A percentile compares a stretch with the other conserved stretches of the same genome.
These are phyloP conservation scores for Caenorhabditis parvicauda DNA, from an alignment of 2,888 invertebrate genomes.

Conservation along the genomic window DNA sequence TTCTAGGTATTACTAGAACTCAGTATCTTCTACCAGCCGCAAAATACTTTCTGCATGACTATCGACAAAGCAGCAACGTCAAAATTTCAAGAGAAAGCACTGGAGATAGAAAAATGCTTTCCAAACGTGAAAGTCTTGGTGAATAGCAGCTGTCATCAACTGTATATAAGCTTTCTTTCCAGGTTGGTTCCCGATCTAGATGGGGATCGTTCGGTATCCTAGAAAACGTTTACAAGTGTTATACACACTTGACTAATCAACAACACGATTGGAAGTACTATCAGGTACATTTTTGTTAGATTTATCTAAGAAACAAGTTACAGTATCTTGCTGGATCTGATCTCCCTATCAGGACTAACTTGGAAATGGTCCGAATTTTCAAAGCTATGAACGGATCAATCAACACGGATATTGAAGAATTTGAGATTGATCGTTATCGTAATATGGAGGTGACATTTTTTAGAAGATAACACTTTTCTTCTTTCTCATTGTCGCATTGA, in stretches of 20 bases:
- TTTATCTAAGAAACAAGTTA: slow-evolving; percentile 5
- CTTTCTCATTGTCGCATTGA: not conserved
- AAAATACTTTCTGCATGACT: slow-evolving; percentile 31
- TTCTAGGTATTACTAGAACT: slow-evolving; percentile 24
- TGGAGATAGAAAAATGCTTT: slow-evolving; percentile 18
- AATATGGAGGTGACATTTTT: slow-evolving; percentile 32
- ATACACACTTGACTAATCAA: slow-evolving; percentile 11
- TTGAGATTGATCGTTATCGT: slow-evolving; percentile 29
- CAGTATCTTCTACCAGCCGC: slow-evolving; percentile 31
- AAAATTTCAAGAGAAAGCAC: slow-evolving; percentile 3
- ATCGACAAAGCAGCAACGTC: slow-evolving; percentile 12
- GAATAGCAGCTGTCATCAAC: not conserved
- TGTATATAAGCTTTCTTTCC: not conserved
- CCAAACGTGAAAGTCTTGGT: slow-evolving; percentile 33
- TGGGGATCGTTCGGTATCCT: slow-evolving; percentile 32
- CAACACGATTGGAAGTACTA: slow-evolving; percentile 27
- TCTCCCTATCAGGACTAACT: slow-evolving; percentile 36
- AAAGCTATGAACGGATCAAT: slow-evolving; percentile 40
- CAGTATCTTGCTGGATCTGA: slow-evolving; percentile 40
- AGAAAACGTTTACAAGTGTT: slow-evolving; percentile 25
- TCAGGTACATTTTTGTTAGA: not conserved
- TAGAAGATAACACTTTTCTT: not conserved
- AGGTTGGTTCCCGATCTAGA: slow-evolving; percentile 22
- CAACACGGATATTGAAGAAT: slow-evolving; percentile 33
- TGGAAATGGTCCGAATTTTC: slow-evolving; percentile 40